phyloP scores from a whole-genome alignment of 2,113 vertebrate genomes.

The Elephas maximus region DNA sequence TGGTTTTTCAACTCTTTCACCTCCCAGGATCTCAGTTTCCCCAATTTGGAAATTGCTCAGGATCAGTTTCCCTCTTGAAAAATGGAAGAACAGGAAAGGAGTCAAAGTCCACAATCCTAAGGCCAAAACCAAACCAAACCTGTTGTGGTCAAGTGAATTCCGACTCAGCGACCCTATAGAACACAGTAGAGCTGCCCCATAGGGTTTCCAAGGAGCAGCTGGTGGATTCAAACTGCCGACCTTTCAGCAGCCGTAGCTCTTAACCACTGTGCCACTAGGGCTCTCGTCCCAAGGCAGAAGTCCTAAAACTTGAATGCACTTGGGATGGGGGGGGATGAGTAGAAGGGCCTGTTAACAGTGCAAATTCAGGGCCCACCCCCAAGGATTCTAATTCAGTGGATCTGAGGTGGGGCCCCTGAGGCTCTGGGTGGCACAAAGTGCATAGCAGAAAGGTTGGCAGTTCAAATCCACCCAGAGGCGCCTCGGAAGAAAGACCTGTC shows the following conservation, averaged over 20 bases:
- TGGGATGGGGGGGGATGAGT: not conserved
- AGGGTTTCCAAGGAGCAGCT: too few species aligned
- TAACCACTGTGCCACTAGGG: too few species aligned
- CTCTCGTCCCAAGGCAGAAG: not conserved
- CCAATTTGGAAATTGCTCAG: not conserved
- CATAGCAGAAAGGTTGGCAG: too few species aligned
- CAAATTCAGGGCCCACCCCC: not conserved
- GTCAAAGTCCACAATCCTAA: not conserved
- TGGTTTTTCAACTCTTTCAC: not conserved
- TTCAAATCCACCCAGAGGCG: too few species aligned
- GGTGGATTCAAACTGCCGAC: too few species aligned
- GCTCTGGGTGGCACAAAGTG: too few species aligned
- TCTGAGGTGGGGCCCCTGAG: not conserved
- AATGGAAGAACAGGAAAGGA: not conserved
- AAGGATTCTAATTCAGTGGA: not conserved
- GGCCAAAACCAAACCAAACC: too few species aligned
- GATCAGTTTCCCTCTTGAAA: constrained; percentile 10
- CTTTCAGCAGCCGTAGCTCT: too few species aligned
- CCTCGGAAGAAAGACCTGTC: too few species aligned
- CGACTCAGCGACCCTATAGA: too few species aligned
- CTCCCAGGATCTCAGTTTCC: not conserved
- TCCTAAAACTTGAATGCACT: not conserved
- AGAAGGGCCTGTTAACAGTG: not conserved
- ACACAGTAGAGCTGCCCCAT: too few species aligned
- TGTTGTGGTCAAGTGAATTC: too few species aligned